Percentiles rank a stretch among this genome's conserved stretches.
Conservation (phyloP, 2,888 invertebrate species). For the Lymantria dispar region DNA sequence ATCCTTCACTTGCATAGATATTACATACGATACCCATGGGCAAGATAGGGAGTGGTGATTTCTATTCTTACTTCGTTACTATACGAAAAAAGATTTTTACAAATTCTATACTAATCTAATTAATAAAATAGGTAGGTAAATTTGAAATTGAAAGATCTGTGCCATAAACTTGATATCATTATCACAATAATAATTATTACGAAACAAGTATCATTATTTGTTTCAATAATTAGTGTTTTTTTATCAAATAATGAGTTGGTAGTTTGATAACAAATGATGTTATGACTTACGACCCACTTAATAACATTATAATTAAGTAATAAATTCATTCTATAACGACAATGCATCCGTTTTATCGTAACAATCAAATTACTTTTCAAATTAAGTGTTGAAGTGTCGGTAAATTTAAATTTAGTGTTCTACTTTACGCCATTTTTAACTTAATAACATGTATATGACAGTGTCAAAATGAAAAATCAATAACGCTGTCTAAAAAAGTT, state of each 20-base stretch:
- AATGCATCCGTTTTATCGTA: constrained; percentile 29
- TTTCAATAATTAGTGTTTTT: no score
- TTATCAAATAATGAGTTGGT: constrained; percentile 4
- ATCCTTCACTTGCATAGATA: no score
- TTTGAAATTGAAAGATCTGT: no score
- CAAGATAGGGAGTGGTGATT: no score
- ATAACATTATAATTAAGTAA: constrained; percentile 34
- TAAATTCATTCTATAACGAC: constrained; percentile 31
- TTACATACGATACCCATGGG: no score
- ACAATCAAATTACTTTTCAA: constrained; percentile 31
- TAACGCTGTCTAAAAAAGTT: constrained; percentile 26
- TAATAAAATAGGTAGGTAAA: no score
- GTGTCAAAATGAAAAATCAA: constrained; percentile 18
- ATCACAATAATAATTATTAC: no score
- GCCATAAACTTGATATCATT: no score
- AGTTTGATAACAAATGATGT: constrained; percentile 27
- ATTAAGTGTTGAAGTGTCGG: constrained; percentile 24
- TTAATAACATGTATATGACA: neutral
- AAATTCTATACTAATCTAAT: no score
- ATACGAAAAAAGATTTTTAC: no score
- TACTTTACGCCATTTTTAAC: neutral
- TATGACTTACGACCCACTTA: constrained; percentile 28
- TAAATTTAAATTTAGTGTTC: neutral
- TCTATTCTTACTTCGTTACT: no score
- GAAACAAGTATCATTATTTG: no score